Conservation (phyloP, 2,888 invertebrate species). For the Apamea crenata region DNA sequence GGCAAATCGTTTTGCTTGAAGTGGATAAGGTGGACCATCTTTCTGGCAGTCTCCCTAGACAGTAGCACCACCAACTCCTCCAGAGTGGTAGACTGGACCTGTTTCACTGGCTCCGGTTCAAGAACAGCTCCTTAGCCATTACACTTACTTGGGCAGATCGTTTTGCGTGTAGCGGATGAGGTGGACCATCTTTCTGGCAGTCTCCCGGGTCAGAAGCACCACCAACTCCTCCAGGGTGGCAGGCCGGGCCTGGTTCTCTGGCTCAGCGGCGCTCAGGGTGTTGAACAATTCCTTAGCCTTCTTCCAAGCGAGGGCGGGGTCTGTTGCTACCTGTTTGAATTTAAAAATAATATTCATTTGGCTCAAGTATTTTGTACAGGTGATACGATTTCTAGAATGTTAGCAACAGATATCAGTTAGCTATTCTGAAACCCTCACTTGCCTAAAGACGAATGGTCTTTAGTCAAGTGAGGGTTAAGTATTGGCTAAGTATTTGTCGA, state of each 20-base stretch:
- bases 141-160: conserved; percentile 90
- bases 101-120: conserved; percentile 96
- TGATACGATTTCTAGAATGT: background rate
- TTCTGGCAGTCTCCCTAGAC: conserved; percentile 93
- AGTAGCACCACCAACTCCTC: conserved; percentile 94
- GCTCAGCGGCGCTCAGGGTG: conserved; percentile 93
- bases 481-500: background rate
- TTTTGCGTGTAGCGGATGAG: conserved; percentile 93
- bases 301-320: conserved; percentile 93
- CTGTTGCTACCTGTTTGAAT: conserved; percentile 92
- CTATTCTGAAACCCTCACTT: background rate
- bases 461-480: too few species aligned
- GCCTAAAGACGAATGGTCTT: too few species aligned
- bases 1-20: conserved; percentile 92
- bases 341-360: background rate
- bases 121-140: conserved; percentile 92
- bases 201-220: conserved; percentile 94
- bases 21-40: conserved; percentile 94
- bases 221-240: conserved; percentile 94
- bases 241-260: conserved; percentile 96
- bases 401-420: background rate
- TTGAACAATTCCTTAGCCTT: conserved; percentile 94
- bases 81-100: conserved; percentile 94
- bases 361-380: background rate
- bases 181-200: conserved; percentile 94